phyloP scores from a whole-genome alignment of 2,888 invertebrate species.

The Spisula solida region DNA sequence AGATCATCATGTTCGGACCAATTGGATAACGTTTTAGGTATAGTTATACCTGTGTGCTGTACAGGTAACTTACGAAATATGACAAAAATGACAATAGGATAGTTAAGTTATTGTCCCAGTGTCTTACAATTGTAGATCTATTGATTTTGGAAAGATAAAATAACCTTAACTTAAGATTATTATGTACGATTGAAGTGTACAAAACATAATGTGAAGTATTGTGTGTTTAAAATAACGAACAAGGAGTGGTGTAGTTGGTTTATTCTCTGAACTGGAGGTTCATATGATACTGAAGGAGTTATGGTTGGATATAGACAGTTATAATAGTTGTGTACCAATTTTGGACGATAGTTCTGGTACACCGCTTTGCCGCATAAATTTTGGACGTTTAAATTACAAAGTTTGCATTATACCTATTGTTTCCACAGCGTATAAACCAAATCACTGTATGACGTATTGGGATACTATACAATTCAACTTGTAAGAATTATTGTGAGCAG shows the following conservation, averaged over 20 bases:
- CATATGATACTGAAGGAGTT: neutral
- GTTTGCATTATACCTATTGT: too few relatives aligned
- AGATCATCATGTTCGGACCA: constrained; percentile 31
- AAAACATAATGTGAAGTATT: neutral
- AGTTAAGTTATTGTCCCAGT: neutral
- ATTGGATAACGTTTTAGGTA: neutral
- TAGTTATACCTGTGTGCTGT: neutral
- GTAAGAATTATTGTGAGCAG: too few relatives aligned
- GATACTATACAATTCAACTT: too few relatives aligned
- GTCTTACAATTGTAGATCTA: constrained; percentile 5
- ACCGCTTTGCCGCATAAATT: too few relatives aligned
- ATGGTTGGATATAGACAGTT: neutral
- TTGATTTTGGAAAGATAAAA: neutral
- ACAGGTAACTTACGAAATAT: constrained; percentile 18
- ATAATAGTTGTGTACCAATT: too few relatives aligned
- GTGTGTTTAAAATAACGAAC: constrained; percentile 17
- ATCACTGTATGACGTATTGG: too few relatives aligned
- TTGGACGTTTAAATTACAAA: too few relatives aligned
- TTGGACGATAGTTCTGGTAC: too few relatives aligned
- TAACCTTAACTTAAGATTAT: neutral
- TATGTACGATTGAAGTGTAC: neutral
- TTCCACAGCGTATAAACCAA: too few relatives aligned
- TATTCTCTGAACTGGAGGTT: constrained; percentile 2
- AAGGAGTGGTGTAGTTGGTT: neutral
- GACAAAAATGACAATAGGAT: constrained; percentile 36